Evolutionary conservation across 2,113 vertebrate species (phyloP).

Genomic region (Crotalus tigris): DNA sequence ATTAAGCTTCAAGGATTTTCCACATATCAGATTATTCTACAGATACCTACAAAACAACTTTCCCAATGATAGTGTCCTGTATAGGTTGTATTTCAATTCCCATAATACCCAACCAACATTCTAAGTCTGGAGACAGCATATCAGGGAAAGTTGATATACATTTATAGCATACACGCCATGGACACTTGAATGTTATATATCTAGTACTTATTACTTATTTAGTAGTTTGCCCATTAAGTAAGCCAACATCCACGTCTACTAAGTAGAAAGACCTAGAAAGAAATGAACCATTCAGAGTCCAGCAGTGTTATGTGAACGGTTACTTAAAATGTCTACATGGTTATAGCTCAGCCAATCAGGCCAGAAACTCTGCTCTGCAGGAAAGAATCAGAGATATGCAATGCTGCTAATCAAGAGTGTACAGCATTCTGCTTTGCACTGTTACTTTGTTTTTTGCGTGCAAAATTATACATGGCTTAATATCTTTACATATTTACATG

Average conservation of each 20-base stretch:
- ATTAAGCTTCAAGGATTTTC: not conserved
- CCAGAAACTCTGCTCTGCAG: not conserved
- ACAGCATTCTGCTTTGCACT: not conserved
- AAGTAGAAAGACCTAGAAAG: slow-evolving; percentile 40
- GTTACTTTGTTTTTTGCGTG: slow-evolving; percentile 1
- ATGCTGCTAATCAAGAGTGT: not conserved
- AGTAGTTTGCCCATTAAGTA: not conserved
- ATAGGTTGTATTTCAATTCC: not conserved
- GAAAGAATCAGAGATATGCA: not conserved
- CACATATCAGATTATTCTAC: not conserved
- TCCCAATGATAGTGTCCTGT: not conserved
- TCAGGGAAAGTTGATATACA: not conserved
- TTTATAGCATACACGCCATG: not conserved
- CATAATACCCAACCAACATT: not conserved
- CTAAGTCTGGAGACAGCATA: not conserved
- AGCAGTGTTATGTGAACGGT: not conserved
- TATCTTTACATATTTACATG: not conserved
- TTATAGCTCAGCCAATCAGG: slow-evolving; percentile 7
- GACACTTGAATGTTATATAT: not conserved
- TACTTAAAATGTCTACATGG: not conserved
- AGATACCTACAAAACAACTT: not conserved
- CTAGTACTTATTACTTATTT: not conserved
- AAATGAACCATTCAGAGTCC: not conserved
- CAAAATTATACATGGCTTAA: slow-evolving; percentile 4
- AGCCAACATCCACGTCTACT: slow-evolving; percentile 40